phyloP scores from a whole-genome alignment of 2,888 invertebrate species.

The Epinotia brunnichana region DNA sequence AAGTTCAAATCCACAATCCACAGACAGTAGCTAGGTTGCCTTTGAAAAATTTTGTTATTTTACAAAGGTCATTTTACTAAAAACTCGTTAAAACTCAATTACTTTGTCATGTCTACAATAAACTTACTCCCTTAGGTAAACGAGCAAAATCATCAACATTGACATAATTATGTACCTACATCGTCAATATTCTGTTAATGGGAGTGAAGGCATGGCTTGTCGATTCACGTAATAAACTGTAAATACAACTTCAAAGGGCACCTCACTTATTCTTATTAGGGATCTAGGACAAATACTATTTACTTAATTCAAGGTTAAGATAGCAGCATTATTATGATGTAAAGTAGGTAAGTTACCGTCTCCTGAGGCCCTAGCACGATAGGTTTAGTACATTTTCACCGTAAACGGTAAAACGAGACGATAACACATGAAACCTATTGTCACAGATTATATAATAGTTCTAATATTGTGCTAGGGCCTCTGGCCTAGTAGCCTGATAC shows the following conservation, averaged over 20 bases:
- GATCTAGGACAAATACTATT: constrained; percentile 21
- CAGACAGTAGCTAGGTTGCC: no score
- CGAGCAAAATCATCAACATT: constrained; percentile 41
- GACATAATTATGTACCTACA: constrained; percentile 41
- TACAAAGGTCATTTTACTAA: no score
- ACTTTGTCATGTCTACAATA: constrained; percentile 13
- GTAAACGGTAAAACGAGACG: no score
- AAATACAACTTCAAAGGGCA: constrained; percentile 20
- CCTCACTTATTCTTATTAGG: constrained; percentile 4
- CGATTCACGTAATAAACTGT: constrained; percentile 29
- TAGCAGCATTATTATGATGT: neutral
- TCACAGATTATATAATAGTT: no score
- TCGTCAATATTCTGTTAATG: constrained; percentile 55
- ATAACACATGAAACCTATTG: no score
- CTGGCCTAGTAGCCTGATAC: no score
- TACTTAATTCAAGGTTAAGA: neutral
- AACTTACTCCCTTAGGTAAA: constrained; percentile 26
- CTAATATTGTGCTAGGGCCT: no score
- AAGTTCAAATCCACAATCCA: no score
- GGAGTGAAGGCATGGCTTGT: constrained; percentile 45
- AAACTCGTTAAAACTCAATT: no score
- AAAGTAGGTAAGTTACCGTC: neutral
- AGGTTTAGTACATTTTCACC: no score
- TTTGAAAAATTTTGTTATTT: no score
- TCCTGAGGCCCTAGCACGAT: no score